Percentiles rank a stretch among this genome's conserved stretches.
These are phyloP conservation scores for Ryuthela nishihirai DNA, from an alignment of 2,888 invertebrate species.

Conservation along the genomic window DNA sequence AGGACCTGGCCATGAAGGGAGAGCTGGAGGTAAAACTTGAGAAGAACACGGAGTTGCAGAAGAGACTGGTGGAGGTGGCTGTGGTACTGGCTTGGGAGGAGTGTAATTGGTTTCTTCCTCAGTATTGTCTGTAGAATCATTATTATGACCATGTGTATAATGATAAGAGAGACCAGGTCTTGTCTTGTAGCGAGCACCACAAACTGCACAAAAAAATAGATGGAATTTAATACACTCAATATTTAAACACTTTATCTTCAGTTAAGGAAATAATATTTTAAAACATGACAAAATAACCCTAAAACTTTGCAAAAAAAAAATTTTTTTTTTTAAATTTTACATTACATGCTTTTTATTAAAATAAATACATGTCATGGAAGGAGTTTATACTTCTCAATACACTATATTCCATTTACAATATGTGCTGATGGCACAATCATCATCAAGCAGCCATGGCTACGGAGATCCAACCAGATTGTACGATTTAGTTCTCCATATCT, in stretches of 20 bases:
- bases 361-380: no score
- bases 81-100: constrained; percentile 29
- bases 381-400: no score
- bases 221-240: no score
- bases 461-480: no score
- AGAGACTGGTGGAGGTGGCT: constrained; percentile 20
- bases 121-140: constrained; percentile 38
- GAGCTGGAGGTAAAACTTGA: constrained; percentile 28
- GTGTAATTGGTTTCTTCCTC: constrained; percentile 37
- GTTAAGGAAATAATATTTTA: not conserved
- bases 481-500: no score
- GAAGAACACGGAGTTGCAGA: constrained; percentile 51
- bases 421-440: no score
- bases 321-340: no score
- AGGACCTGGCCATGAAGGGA: constrained; percentile 34
- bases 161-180: constrained; percentile 93
- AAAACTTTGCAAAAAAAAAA: not conserved
- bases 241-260: not conserved
- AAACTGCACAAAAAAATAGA: no score
- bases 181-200: constrained; percentile 94
- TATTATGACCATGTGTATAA: constrained; percentile 68
- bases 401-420: no score
- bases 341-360: no score
- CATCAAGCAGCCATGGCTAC: no score
- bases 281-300: not conserved